Conservation (phyloP, 2,113 vertebrate species). For the Siphamia tubifer region DNA sequence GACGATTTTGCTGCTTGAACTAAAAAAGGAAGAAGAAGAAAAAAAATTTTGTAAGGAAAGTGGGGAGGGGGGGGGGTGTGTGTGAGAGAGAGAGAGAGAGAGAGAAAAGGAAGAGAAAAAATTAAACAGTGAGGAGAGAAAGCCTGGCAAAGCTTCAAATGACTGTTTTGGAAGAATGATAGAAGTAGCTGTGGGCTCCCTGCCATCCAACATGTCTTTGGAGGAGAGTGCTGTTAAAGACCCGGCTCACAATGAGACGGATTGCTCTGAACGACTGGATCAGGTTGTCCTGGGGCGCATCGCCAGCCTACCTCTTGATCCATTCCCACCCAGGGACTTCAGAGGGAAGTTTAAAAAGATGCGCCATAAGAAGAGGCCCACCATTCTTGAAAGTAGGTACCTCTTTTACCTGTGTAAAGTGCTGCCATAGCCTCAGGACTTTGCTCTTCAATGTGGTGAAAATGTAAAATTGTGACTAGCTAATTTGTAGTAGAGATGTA, state of each 20-base stretch:
- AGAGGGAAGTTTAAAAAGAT: constrained; percentile 87
- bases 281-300: constrained; percentile 73
- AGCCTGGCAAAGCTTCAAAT: constrained; percentile 50
- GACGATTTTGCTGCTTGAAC: constrained; percentile 8
- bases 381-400: constrained; percentile 92
- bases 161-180: constrained; percentile 57
- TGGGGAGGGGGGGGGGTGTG: no score
- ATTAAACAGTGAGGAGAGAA: constrained; percentile 1
- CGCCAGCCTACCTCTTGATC: constrained; percentile 65
- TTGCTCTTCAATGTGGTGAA: background rate
- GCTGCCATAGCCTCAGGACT: background rate
- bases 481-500: no score
- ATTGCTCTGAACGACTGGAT: constrained; percentile 74
- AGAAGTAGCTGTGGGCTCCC: constrained; percentile 50
- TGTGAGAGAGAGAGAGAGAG: no score
- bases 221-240: constrained; percentile 79
- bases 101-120: constrained; percentile 12
- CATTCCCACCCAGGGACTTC: constrained; percentile 75
- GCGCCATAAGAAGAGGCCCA: constrained; percentile 89
- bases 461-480: no score
- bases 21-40: constrained; percentile 12
- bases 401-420: background rate
- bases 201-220: constrained; percentile 81
- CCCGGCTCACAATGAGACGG: constrained; percentile 76
- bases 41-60: background rate